Evolutionary conservation across 2,888 invertebrate species (phyloP).

Genomic region (Scrobipalpa atriplicella): DNA sequence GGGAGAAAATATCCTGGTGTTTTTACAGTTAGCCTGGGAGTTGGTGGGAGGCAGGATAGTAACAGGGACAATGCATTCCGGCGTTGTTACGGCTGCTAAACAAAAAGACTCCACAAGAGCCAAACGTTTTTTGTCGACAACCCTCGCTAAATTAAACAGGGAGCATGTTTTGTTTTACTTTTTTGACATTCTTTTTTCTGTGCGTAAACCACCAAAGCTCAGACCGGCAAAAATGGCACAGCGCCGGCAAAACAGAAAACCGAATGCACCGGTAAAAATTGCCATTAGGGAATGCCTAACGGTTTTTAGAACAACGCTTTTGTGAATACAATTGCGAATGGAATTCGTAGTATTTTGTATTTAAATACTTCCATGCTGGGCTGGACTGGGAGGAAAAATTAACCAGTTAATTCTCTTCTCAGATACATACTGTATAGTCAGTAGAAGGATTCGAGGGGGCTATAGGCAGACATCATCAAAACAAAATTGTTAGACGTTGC

Average conservation of each 20-base stretch:
- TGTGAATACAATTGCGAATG: slow-evolving; percentile 23
- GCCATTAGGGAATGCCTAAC: slow-evolving; percentile 28
- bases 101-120: slow-evolving; percentile 71
- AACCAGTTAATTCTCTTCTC: too few relatives aligned
- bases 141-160: slow-evolving; percentile 79
- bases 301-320: slow-evolving; percentile 7
- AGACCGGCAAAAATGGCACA: slow-evolving; percentile 24
- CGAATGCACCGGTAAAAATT: slow-evolving; percentile 25
- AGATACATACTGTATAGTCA: too few relatives aligned
- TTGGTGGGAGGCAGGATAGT: slow-evolving; percentile 60
- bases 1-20: slow-evolving; percentile 57
- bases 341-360: slow-evolving; percentile 15
- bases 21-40: slow-evolving; percentile 58
- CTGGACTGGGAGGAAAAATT: too few relatives aligned
- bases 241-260: slow-evolving; percentile 23
- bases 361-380: too few relatives aligned
- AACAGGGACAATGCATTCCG: slow-evolving; percentile 78
- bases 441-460: too few relatives aligned
- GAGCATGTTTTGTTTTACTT: slow-evolving; percentile 71
- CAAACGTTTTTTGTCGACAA: slow-evolving; percentile 73
- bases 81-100: slow-evolving; percentile 70
- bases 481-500: too few relatives aligned
- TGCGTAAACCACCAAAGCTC: slow-evolving; percentile 54
- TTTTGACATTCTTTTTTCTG: slow-evolving; percentile 59
- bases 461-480: too few relatives aligned